These are phyloP conservation scores for Notothenia coriiceps DNA, from an alignment of 2,113 vertebrate genomes.

Conservation along the genomic window DNA sequence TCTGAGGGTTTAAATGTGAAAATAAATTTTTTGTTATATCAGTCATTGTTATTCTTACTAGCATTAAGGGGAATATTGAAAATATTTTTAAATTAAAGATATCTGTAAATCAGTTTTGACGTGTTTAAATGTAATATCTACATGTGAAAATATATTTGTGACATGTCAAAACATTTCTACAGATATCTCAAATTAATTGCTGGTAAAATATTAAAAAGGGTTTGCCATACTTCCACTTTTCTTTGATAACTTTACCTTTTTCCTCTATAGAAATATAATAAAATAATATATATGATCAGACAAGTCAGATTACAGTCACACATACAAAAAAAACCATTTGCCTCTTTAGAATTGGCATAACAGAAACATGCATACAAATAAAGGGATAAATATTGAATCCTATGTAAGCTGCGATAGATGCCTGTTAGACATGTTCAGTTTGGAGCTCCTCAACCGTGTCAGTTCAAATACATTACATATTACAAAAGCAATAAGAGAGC, in stretches of 20 bases:
- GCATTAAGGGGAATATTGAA: too few species aligned
- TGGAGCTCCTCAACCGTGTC: conserved; percentile 39
- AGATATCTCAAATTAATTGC: neutral
- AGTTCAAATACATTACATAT: conserved; percentile 78
- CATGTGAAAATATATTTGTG: neutral
- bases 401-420: conserved; percentile 53
- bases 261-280: conserved; percentile 1
- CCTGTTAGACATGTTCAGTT: conserved; percentile 47
- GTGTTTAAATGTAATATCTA: neutral
- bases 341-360: conserved; percentile 53
- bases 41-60: too few species aligned
- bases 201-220: too few species aligned
- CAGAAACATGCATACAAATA: conserved; percentile 77
- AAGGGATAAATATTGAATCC: conserved; percentile 79
- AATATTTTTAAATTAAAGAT: too few species aligned
- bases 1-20: too few species aligned
- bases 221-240: neutral
- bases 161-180: neutral
- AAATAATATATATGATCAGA: conserved; percentile 9
- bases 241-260: conserved; percentile 3
- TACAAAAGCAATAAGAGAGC: conserved; percentile 81
- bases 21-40: too few species aligned
- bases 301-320: conserved; percentile 20
- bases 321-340: conserved; percentile 16
- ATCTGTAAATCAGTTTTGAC: neutral